Base-by-base conservation (phyloP, 2,797 vertebrate species). In the Myiotriccus ornatus region DNA sequence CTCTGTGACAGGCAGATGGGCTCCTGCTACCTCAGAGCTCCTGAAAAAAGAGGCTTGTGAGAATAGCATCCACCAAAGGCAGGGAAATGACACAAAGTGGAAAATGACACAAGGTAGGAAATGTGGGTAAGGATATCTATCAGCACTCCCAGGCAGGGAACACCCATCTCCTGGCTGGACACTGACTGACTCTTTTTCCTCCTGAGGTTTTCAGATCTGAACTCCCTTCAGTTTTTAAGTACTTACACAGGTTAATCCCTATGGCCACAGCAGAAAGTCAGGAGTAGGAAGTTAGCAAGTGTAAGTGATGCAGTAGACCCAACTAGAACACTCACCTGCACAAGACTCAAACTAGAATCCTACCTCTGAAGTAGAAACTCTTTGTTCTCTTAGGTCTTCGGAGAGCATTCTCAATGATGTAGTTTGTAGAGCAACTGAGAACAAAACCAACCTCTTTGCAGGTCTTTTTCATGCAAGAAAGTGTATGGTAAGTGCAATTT, bases 251-350 rank as follows among this genome's bases (percentile, higher is more conserved):
- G 8, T 53, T 56, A 32, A 83, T 70, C 35, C 27, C n/a, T 27
- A 12, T 4, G 12, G 44, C 23, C 32, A 47, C 20, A 37, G 21
- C 18, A 47, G 9, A 56, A 17, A 85, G 11, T 11, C 8, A 8
- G 14, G 25, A 76, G 15, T 3, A 34, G 4, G 16, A 71, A 64
- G 3, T 21, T 34, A 69, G 34, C 0, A 0, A 55, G 27, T 32
- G 5, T 21, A 90, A 52, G 7, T 44, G 56, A 55, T 2, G 3
- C 55, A 35, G 13, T 39, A 52, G 57, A 57, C 34, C n/a, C 30
- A 87, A 13, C 9, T 22, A 34, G 46, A 74, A 14, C 10, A n/a
- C 41, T 56, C 28, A 47, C 17, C 37, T 34, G 25, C 12, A 21
- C 60, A 43, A 74, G 13, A 43, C 17, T 12, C 27, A 50, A 8